A percentile compares a stretch with the other conserved stretches of the same genome.
These are phyloP conservation scores for Andricus quercusramuli DNA, from an alignment of 2,888 invertebrate species.

Conservation along the genomic window DNA sequence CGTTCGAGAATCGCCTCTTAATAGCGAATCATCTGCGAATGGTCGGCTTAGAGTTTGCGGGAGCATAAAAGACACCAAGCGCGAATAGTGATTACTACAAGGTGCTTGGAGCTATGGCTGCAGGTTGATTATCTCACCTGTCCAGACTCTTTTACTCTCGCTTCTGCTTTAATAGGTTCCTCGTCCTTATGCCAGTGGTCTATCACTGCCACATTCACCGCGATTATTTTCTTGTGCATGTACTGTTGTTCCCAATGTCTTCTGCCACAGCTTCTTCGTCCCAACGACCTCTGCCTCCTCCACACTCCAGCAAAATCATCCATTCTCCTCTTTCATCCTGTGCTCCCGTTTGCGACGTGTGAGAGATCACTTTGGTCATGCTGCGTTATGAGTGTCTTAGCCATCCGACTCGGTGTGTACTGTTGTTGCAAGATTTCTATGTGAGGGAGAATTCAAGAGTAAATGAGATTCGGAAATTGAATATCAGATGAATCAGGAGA, in stretches of 20 bases:
- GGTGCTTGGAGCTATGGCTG: slow-evolving; percentile 67
- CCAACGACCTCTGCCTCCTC: slow-evolving; percentile 37
- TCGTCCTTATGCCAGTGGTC: slow-evolving; percentile 67
- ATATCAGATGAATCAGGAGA: background rate
- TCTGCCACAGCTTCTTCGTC: slow-evolving; percentile 43
- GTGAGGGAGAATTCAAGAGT: background rate
- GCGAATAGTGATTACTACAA: slow-evolving; percentile 74
- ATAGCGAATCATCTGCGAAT: slow-evolving; percentile 38
- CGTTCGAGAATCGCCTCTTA: slow-evolving; percentile 31
- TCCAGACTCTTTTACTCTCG: slow-evolving; percentile 75
- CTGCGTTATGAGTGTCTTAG: slow-evolving; percentile 2
- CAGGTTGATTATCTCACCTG: slow-evolving; percentile 77
- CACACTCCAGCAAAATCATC: slow-evolving; percentile 41
- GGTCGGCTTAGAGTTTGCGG: slow-evolving; percentile 52
- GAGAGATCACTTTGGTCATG: slow-evolving; percentile 43
- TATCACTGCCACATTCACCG: slow-evolving; percentile 61
- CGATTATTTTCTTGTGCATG: slow-evolving; percentile 70
- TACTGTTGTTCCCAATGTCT: slow-evolving; percentile 40
- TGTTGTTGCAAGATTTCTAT: background rate
- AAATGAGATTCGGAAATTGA: slow-evolving; percentile 15
- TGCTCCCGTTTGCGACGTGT: slow-evolving; percentile 37
- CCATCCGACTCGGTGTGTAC: background rate
- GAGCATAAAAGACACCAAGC: slow-evolving; percentile 68
- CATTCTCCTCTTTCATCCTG: slow-evolving; percentile 23
- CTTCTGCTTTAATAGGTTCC: slow-evolving; percentile 73